Conservation (phyloP, 2,797 vertebrate genomes). For the Micromesistius poutassou region DNA sequence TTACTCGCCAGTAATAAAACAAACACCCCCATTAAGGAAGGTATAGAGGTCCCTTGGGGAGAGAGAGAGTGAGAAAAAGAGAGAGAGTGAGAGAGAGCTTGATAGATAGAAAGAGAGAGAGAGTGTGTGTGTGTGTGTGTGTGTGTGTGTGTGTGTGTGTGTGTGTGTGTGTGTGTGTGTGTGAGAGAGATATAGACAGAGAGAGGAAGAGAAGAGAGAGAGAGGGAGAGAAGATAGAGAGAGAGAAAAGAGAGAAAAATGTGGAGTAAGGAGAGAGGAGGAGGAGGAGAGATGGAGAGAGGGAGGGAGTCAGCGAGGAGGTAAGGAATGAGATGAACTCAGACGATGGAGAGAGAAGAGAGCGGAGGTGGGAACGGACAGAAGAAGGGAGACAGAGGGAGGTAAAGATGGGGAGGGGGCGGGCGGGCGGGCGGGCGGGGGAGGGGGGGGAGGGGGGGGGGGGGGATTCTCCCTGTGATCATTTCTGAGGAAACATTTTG, state of each 20-base stretch:
- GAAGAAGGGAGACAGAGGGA: background rate
- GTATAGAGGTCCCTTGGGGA: constrained; percentile 42
- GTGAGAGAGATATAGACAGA: too few relatives aligned
- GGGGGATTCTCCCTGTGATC: constrained; percentile 18
- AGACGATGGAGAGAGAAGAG: background rate
- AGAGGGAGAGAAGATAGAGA: background rate
- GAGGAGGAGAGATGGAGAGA: background rate
- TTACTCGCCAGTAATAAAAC: constrained; percentile 23
- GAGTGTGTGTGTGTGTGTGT: background rate
- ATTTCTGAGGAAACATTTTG: constrained; percentile 26
- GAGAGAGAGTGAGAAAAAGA: constrained; percentile 19
- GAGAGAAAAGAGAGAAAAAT: background rate
- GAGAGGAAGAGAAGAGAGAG: background rate
- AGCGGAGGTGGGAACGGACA: background rate
- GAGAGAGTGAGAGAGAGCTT: constrained; percentile 22
- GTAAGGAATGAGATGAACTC: constrained; percentile 1
- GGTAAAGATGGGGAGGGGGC: background rate
- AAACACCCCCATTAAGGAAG: constrained; percentile 46
- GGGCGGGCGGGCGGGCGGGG: background rate
- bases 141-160: background rate
- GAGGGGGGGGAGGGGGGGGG: constrained; percentile 5
- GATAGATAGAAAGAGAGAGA: constrained; percentile 6
- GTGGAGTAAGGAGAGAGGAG: background rate
- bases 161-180: background rate
- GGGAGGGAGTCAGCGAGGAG: background rate